Base-by-base conservation (phyloP, 1,140 invertebrate genomes). In the Bombus pyrosoma region DNA sequence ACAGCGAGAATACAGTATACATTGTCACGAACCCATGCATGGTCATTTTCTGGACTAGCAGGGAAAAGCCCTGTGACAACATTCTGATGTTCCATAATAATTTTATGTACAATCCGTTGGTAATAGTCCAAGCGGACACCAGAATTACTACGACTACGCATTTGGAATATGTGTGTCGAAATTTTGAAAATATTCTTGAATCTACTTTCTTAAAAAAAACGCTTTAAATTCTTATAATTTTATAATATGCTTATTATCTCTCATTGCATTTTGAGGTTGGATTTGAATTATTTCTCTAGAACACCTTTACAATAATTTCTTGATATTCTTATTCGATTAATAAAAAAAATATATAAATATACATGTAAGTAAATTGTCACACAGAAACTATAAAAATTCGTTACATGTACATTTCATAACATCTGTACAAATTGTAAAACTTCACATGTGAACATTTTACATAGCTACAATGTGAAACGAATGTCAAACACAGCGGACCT, bases 1-100 rank as follows among this genome's bases (percentile, higher is more conserved):
- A 99, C 98, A 28, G 99, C 98, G 85, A 99, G 95, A 90, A 99
- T 98, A 87, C 98, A 99, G 93, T 99, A 99, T 0, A 99, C 96
- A 96, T 99, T 99, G 94, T 99, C 99, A 32, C 99, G 96, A 83
- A 99, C 98, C 99, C 99, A 99, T 0, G 99, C 99, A 96, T 99
- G 98, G 84, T 98, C 96, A 92, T 98, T 98, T 2, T 97, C 97
- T 69, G 96, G 96, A 92, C 97, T 98, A 4, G 98, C 97, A 92
- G 98, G 97, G 95, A 99, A 97, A 41, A 99, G 95, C 25, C 99
- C 99, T 81, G 98, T 99, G 0, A 99, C 98, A 39, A 98, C 98
- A 95, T 99, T 97, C 96, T 99, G 99, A 94, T 99, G 97, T 87
- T 97, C 97, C 95, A 99, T 97, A 93, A 99, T 99, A 84, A 99